Base-by-base conservation (phyloP, 2,888 invertebrate genomes). In the Chrysina gloriosa region DNA sequence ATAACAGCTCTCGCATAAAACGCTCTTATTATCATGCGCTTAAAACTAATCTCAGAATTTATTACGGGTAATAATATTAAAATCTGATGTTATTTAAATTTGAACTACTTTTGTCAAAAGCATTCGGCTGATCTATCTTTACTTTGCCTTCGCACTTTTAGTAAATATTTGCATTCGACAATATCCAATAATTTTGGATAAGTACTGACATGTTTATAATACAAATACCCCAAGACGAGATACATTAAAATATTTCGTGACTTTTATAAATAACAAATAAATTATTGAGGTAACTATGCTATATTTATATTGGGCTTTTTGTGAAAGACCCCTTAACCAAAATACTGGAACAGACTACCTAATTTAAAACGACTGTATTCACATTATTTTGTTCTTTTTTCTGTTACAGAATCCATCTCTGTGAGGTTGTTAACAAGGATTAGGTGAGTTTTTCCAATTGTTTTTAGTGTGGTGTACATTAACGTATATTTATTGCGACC, bases 381-480 rank as follows among this genome's bases (percentile, higher is more conserved):
- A 52, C 52, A 52, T 31, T 52, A 16, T 27, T 50, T 50, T 61
- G 7, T 61, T 61, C 45, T 42, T 25, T 27, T 61, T 25, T 16
- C 29, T 29, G 25, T 42, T 42, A 42, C 27, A 42, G 31, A n/a
- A 52, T 52, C 14, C 42, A n/a, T 52, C 9, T 52, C 52, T 14
- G 31, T 9, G 58, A 25, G 9, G 5, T 45, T 25, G 27, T 61
- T 42, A 61, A 42, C 42, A 27, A 42, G 45, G 58, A 61, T 61
- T 61, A 61, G 58, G 58, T 61, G 42, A 61, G 58, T 61, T 61
- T 61, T 42, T 45, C 16, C 27, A 58, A 61, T 39, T 42, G 58
- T 42, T 61, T 61, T 39, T 14, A n/a, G 42, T 61, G 29, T 25
- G 42, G 14, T 27, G 42, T 61, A 42, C 25, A 27, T 42, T 61